Evolutionary conservation across 2,797 vertebrate genomes (phyloP).

Genomic region (Melanotaenia maccullochi): DNA sequence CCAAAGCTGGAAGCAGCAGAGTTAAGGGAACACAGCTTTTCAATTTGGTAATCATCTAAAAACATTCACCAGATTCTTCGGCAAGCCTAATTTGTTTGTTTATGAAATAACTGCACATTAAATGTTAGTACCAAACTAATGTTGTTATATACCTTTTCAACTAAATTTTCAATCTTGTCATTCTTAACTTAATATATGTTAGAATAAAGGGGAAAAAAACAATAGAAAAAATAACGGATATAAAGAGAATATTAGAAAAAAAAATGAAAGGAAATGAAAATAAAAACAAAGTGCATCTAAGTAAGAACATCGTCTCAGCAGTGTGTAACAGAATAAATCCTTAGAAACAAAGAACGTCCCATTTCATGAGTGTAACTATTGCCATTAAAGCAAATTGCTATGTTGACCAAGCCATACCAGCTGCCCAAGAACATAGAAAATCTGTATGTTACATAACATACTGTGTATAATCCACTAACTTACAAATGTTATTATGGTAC

Average conservation of each 20-base stretch:
- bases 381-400: conserved; percentile 18
- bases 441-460: conserved; percentile 11
- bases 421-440: conserved; percentile 5
- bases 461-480: background rate
- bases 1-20: conserved; percentile 83
- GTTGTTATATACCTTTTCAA: too few species aligned
- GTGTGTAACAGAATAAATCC: conserved; percentile 19
- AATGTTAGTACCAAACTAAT: too few species aligned
- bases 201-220: background rate
- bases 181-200: too few species aligned
- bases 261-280: too few species aligned
- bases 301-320: conserved; percentile 13
- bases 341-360: conserved; percentile 23
- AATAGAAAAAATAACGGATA: conserved; percentile 5
- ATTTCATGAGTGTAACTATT: background rate
- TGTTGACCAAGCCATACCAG: conserved; percentile 20
- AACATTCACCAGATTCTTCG: too few species aligned
- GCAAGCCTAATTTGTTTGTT: too few species aligned
- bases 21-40: conserved; percentile 58
- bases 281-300: too few species aligned
- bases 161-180: too few species aligned
- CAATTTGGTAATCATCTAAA: background rate
- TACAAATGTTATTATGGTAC: conserved; percentile 1
- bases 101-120: too few species aligned
- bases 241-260: too few species aligned